Base-by-base conservation (phyloP, 2,888 invertebrate species). In the Nemoura dubitans region DNA sequence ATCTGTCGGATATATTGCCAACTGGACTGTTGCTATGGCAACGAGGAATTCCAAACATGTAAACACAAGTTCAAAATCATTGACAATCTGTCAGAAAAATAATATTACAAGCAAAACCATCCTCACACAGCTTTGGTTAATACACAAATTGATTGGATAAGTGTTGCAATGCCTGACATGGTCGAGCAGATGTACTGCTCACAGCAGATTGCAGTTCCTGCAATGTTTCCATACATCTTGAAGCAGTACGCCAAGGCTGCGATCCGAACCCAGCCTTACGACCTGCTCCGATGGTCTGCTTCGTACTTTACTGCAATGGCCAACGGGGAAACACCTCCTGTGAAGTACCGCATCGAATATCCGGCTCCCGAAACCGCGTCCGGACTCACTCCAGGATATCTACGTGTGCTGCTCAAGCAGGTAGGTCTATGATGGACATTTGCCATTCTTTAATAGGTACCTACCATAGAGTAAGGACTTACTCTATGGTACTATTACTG, bases 201-300 rank as follows among this genome's bases (percentile, higher is more conserved):
- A 0, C 95, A 97, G 91, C 96, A 97, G 92, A 96, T 98, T 30
- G 94, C 95, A 85, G 95, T 98, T 87, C 97, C 97, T 0, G 96
- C 97, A 0, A 95, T 95, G 89, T 94, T 96, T 89, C 97, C 97
- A 0, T 95, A 95, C 90, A 95, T 98, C 85, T 91, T 98, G 86
- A 96, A 97, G 91, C 95, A 96, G 90, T 98, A 95, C 90, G 97
- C 97, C 80, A 98, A 98, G 93, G 97, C 97, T 43, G 98, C 97
- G 0, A 97, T 98, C 87, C 94, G 97, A 89, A 97, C 97, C 1
- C 98, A 98, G 90, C 98, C 98, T 0, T 95, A 95, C 89, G 98
- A 98, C 92, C 93, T 98, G 0, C 93, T 98, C 0, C 94, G 94
- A 88, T 98, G 98, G 98, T 96, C 97, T 0, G 95, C 94, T 29